Percentiles rank a stretch among this genome's conserved stretches.
These are phyloP conservation scores for Cinclus mexicanus DNA, from an alignment of 2,113 vertebrate species.

Conservation along the genomic window DNA sequence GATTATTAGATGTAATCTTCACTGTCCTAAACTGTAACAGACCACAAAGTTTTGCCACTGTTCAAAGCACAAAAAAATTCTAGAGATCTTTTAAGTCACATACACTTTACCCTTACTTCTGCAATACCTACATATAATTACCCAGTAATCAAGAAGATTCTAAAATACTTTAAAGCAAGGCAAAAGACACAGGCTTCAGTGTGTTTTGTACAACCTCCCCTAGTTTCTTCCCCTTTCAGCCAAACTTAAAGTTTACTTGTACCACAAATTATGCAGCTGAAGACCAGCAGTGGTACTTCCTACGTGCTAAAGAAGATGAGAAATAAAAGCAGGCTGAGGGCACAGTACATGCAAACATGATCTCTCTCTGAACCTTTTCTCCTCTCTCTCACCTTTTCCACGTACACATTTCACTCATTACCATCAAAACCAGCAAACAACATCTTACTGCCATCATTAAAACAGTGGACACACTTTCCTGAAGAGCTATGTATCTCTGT, in stretches of 20 bases:
- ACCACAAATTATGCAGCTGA: background rate
- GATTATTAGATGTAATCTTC: background rate
- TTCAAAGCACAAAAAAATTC: background rate
- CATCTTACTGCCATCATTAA: background rate
- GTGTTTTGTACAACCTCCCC: background rate
- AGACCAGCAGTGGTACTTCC: background rate
- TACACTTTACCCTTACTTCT: background rate
- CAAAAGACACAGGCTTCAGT: background rate
- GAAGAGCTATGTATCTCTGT: fast-evolving
- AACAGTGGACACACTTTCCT: background rate
- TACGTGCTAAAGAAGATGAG: background rate
- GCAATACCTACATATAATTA: background rate
- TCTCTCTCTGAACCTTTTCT: background rate
- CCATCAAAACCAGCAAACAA: background rate
- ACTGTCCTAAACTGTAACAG: background rate
- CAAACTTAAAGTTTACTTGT: background rate
- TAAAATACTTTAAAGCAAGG: background rate
- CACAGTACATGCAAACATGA: fast-evolving
- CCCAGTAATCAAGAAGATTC: background rate
- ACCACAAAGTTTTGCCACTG: background rate
- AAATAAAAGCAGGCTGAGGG: background rate
- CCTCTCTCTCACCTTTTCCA: background rate
- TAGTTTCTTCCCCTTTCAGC: background rate
- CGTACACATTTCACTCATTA: background rate
- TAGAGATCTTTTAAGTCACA: background rate